Percentiles rank a stretch among this genome's conserved stretches.
Evolutionary conservation across 2,113 vertebrate genomes (phyloP).

Genomic region (Acanthochromis polyacanthus): DNA sequence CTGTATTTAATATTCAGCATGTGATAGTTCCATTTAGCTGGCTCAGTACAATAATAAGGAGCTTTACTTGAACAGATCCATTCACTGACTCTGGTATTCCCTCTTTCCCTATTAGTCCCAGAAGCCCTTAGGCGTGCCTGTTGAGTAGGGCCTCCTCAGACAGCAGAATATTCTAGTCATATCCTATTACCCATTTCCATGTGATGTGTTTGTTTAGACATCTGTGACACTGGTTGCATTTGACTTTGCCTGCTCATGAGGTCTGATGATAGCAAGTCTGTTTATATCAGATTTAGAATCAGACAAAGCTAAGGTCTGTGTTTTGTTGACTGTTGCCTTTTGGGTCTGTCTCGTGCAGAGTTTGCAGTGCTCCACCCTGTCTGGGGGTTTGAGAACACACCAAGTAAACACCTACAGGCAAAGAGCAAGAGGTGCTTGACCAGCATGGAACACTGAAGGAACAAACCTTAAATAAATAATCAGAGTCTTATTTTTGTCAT

Average conservation of each 20-base stretch:
- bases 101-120: constrained; percentile 22
- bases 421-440: too few species aligned
- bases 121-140: constrained; percentile 4
- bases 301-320: constrained; percentile 11
- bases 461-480: too few species aligned
- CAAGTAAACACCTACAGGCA: not conserved
- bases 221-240: not conserved
- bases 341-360: not conserved
- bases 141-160: constrained; percentile 27
- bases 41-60: constrained; percentile 22
- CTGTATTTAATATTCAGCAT: constrained; percentile 42
- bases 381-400: constrained; percentile 2
- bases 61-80: constrained; percentile 19
- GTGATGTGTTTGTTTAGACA: constrained; percentile 23
- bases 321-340: not conserved
- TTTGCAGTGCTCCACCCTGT: not conserved
- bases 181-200: constrained; percentile 2
- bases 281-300: constrained; percentile 2
- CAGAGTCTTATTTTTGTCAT: too few species aligned
- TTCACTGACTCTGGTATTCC: constrained; percentile 35
- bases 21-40: constrained; percentile 21
- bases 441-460: too few species aligned
- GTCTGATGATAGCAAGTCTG: constrained; percentile 3
- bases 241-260: not conserved
- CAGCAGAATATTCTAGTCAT: not conserved